phyloP scores from a whole-genome alignment of 2,113 vertebrate genomes.

The Ammodytes marinus region DNA sequence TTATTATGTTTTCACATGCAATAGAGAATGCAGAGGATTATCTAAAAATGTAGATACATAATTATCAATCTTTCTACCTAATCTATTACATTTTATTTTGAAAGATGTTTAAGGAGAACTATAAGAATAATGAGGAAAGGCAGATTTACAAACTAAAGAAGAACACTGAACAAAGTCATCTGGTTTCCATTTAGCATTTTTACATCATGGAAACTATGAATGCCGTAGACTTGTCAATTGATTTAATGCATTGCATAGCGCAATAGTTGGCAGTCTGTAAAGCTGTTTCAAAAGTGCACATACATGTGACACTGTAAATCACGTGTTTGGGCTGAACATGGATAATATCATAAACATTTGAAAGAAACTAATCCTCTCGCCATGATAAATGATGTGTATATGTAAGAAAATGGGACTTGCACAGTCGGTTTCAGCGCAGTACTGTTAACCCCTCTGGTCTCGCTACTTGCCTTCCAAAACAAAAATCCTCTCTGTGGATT shows the following conservation, averaged over 20 bases:
- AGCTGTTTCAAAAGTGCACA: background rate
- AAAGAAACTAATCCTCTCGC: slow-evolving; percentile 51
- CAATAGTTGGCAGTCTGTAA: background rate
- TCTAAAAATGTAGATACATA: background rate
- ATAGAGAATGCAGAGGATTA: background rate
- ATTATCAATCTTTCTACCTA: background rate
- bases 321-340: slow-evolving; percentile 35
- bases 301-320: slow-evolving; percentile 50
- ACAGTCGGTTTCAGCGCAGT: background rate
- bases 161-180: background rate
- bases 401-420: slow-evolving; percentile 10
- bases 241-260: background rate
- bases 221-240: background rate
- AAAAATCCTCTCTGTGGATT: background rate
- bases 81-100: background rate
- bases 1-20: background rate
- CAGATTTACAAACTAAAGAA: background rate
- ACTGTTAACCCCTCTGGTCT: slow-evolving; percentile 23
- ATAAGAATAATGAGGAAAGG: background rate
- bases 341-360: slow-evolving; percentile 48
- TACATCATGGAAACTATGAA: background rate
- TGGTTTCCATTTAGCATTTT: slow-evolving; percentile 1
- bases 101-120: background rate
- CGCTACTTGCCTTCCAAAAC: background rate
- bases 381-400: slow-evolving; percentile 27